Evolutionary conservation across 1,140 invertebrate species (phyloP), one percentile per base, ranked within the genome.

Genomic region (Dendroctonus valens): DNA sequence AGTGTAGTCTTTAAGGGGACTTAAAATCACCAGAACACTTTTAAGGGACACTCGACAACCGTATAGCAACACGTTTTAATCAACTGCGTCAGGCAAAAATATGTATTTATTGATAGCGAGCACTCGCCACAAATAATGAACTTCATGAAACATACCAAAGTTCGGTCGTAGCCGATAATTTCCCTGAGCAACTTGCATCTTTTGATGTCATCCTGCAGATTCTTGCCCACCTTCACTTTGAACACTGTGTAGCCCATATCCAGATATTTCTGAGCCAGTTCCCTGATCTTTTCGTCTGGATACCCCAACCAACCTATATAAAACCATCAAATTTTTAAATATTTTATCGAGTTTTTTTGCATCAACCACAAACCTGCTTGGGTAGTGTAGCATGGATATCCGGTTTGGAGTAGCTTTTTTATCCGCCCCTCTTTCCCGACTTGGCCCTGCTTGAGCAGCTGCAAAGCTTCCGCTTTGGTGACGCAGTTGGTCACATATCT

Each of bases 171-270:
- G 6, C 93, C 93, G 70, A 97, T 94, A n/a, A 81, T 81, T 55
- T 89, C 83, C 41, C 93, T 80, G 0, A 96, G 86, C 1, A 90
- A 73, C 64, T 81, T 78, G 67, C 89, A 88, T 59, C 93, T 79
- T 73, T 85, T 81, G 26, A 86, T 85, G 75, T 96, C 93, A 69
- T 92, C 86, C 66, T 91, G 79, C n/a, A 94, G 69, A 79, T 88
- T 85, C 50, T 83, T 80, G 5, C 93, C 94, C n/a, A 97, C 92
- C 83, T 97, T 97, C 2, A 91, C 82, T 82, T 97, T 97, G 76
- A 96, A 96, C 58, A 86, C 84, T 6, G 83, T 90, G 75, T 91
- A 95, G 37, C 93, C 93, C 41, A 86, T 76, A 6, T 81, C 79
- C 50, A 94, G 72, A 73, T 88, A 93, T 76, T 92, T 86, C 46